Base-by-base conservation (phyloP, 2,888 invertebrate genomes). In the Lysandra bellargus region DNA sequence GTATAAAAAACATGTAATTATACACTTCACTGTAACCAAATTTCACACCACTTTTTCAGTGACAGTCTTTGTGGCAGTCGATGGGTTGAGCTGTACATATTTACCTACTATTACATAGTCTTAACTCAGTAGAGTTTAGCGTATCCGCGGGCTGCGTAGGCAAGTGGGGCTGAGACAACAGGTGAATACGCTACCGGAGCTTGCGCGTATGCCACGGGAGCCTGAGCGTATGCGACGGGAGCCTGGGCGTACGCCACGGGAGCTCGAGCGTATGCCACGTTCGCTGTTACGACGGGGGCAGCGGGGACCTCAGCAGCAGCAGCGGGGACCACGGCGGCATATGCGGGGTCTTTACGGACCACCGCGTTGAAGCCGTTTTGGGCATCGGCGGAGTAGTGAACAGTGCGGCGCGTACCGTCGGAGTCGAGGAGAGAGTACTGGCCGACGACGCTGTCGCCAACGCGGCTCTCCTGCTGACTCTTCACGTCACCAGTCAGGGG, bases 281-380 rank as follows among this genome's bases (percentile, higher is more conserved):
- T 73, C 6, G 73, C 74, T 6, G 79, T 74, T 12, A 75, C 40
- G 17, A 75, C 44, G 9, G 79, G 61, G 4, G 74, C 74, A 7
- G 73, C 73, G 37, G 72, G 4, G 4, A 72, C 72, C 33, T 57
- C 78, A 1, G 72, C 33, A 2, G 73, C 72, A 9, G 49, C 30
- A 23, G 78, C 33, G 40, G 44, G 44, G n/a, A 44, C 74, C 9
- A 23, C 44, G 49, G 88, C 87, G 78, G 83, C 85, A 73, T 86
- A 85, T 23, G 91, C 87, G 9, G 89, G 88, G 86, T 92, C 93
- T 83, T 91, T 93, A 85, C 91, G 92, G 0, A 95, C 95, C 74
- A 95, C 90, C 73, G 95, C 95, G 88, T 95, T 95, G 89, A 95
- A 95, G 33, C 95, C 95, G 80, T 86, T 88, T 79, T 90, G 85